Conservation (phyloP, 2,888 invertebrate genomes). For the Epirrhoe alternata region DNA sequence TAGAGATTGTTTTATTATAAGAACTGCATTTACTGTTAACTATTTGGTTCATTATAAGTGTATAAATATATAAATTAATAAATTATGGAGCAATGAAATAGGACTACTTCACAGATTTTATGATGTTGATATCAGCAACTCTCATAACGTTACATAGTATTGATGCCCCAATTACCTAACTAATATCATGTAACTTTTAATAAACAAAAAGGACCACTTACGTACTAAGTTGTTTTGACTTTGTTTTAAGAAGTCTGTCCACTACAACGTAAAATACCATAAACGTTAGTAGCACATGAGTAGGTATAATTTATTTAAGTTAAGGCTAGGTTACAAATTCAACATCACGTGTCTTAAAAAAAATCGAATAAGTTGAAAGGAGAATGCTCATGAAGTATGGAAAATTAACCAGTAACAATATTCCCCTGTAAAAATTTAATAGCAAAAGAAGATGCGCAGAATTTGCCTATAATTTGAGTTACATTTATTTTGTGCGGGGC, state of each 20-base stretch:
- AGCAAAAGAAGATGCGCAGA: no score
- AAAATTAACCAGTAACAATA: no score
- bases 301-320: neutral
- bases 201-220: slow-evolving; percentile 33
- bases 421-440: no score
- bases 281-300: neutral
- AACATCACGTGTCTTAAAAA: no score
- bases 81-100: neutral
- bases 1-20: slow-evolving; percentile 10
- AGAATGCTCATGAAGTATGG: no score
- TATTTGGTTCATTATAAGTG: neutral
- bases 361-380: no score
- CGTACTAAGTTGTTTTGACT: slow-evolving; percentile 19
- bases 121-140: neutral
- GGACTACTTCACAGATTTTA: neutral
- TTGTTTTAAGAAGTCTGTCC: slow-evolving; percentile 1
- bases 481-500: neutral
- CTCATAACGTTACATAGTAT: neutral
- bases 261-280: neutral
- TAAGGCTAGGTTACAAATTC: no score
- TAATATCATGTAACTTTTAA: slow-evolving; percentile 3
- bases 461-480: no score
- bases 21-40: slow-evolving; percentile 10
- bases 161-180: slow-evolving; percentile 34
- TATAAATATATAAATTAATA: slow-evolving; percentile 3